Percentiles rank a stretch among this genome's conserved stretches.
phyloP scores from a whole-genome alignment of 30 jellyfish, hydroid and myxozoan species.

The Cassiopea xamachana region DNA sequence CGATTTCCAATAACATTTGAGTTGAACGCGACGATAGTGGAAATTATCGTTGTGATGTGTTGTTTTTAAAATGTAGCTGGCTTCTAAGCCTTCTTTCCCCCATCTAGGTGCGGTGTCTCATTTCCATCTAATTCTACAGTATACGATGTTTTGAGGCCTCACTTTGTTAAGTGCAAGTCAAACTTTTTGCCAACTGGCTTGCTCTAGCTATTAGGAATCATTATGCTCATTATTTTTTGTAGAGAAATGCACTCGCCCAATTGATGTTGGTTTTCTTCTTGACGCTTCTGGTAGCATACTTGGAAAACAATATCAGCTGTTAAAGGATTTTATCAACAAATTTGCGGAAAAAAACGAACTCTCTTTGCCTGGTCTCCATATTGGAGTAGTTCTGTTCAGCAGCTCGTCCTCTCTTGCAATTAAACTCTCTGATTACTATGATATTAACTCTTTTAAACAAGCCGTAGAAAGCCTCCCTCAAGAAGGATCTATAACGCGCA shows the following conservation, averaged over 20 bases:
- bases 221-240: neutral
- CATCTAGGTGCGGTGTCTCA: too few species aligned
- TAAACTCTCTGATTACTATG: conserved; percentile 45
- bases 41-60: too few species aligned
- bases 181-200: neutral
- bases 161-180: too few species aligned
- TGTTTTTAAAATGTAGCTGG: too few species aligned
- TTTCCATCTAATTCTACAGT: too few species aligned
- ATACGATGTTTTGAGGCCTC: too few species aligned
- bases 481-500: conserved; percentile 52
- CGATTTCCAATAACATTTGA: too few species aligned
- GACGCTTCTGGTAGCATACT: conserved; percentile 76
- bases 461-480: conserved; percentile 42
- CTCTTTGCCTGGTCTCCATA: conserved; percentile 43
- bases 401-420: conserved; percentile 60
- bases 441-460: conserved; percentile 4
- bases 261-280: conserved; percentile 50
- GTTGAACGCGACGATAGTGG: too few species aligned
- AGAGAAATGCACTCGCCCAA: conserved; percentile 41
- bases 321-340: conserved; percentile 61
- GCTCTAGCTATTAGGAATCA: neutral
- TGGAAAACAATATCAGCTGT: conserved; percentile 42
- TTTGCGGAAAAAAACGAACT: conserved; percentile 49
- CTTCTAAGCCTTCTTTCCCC: too few species aligned
- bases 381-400: conserved; percentile 67